Evolutionary conservation across 2,888 invertebrate species (phyloP), one percentile per base, ranked within the genome.

Genomic region (Metopia argyrocephala): DNA sequence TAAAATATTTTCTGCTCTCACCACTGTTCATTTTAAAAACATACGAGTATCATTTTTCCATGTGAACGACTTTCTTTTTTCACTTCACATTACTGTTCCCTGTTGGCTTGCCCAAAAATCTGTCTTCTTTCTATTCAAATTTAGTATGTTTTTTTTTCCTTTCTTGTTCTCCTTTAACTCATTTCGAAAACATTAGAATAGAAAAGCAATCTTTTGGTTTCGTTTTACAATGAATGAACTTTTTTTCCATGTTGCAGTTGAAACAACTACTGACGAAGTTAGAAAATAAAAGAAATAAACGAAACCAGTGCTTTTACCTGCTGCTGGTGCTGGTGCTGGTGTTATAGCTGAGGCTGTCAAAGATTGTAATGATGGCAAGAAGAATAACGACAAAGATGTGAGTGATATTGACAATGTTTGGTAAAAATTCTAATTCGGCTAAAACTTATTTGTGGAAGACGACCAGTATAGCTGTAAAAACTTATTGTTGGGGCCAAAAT

Each of bases 261-360:
- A 46, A 46, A 46, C 20, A 64, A 54, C 78, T 71, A 75, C 65
- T 71, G 57, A 18, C 70, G 70, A 66, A 62, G n/a, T n/a, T n/a
- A n/a, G n/a, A n/a, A n/a, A n/a, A n/a, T n/a, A n/a, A n/a, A n/a
- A 61, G 71, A 73, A 78, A 18, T 66, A 73, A 73, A 73, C 50
- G 71, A 73, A 61, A 62, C 69, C 56, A 54, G 62, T 69, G 76
- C 69, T 75, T 75, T n/a, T 9, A 38, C 12, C 12, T 62, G 69
- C 54, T 69, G 68, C 27, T 68, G 62, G 46, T 73, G 64, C 46
- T 28, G 46, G 62, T 56, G 56, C 54, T 56, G 54, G 50, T 64
- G 56, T 65, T 28, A 65, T 64, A 56, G n/a, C n/a, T n/a, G 38
- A 15, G 15, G 15, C 38, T 38, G 12, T 38, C 15, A 38, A 12